Evolutionary conservation across 2,888 invertebrate species (phyloP), one percentile per base, ranked within the genome.

Genomic region (Drosophila vallismaia): DNA sequence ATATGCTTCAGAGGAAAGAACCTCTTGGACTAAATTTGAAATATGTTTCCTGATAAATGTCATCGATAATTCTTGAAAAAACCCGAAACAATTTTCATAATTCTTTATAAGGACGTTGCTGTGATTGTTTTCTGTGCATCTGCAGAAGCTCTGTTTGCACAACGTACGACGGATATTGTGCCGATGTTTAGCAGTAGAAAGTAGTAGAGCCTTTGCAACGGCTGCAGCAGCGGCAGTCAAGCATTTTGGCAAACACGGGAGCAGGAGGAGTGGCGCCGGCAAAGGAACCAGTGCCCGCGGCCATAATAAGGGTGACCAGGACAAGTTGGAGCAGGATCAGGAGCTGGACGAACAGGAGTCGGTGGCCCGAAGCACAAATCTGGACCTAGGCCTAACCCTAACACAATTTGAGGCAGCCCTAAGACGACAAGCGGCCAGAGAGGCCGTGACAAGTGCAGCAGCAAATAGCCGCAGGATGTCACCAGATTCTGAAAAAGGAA

Each of bases 111-210:
- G n/a, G 12, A 12, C 5, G 12, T 5, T n/a, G 36, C 8, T 19
- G 8, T 3, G 8, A 19, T 42, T 42, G 19, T 44, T 44, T 24
- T 5, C 1, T 4, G 44, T 44, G 44, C 44, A 44, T 19, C 44
- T 44, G 56, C 50, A 12, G 45, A 42, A 44, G 50, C 50, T 40
- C 50, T 86, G 85, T 86, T 82, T 87, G 82, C 77, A 72, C 77
- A 87, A 69, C 77, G 85, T 79, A 78, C 78, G 85, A 77, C 85
- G 87, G 86, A 83, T 86, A 86, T 86, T 86, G 87, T 85, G 79
- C 79, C 77, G 77, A 81, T 86, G 87, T 84, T 86, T 81, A 86
- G 82, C 81, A 74, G 74, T 53, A 53, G 26, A 48, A 54, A 66
- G 58, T 48, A 46, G 70, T 52, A 67, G 72, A 49, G 36, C 58